Base-by-base conservation (phyloP, 2,797 vertebrate species). In the Thalassophryne amazonica region DNA sequence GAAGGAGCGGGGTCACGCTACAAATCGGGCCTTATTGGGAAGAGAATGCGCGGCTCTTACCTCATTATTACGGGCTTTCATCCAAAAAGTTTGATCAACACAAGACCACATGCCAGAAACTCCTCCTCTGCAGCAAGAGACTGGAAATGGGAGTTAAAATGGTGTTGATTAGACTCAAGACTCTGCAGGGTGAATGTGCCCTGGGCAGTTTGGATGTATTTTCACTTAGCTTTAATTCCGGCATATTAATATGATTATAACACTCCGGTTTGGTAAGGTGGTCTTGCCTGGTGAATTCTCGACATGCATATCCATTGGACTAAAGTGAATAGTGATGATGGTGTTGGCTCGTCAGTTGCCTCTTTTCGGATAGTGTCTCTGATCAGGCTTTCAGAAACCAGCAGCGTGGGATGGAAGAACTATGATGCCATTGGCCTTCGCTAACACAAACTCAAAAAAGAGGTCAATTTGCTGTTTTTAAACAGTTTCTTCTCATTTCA, bases 191-290 rank as follows among this genome's bases (percentile, higher is more conserved):
- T 31, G 27, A 37, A 36, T 45, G 47, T 46, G 46, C 63, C 38
- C 5, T 7, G 45, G 75, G 65, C 48, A 4, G 40, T 41, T 45
- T 25, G 43, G 21, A 48, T 62, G 49, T 65, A 36, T 70, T 80
- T 78, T 55, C 45, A 80, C 78, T 79, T 53, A 64, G 61, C 51
- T 70, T 59, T 72, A 33, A 70, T 78, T 43, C 70, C 22, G 2
- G 17, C 37, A 47, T 71, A 64, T 75, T 73, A 63, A 57, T 77
- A 51, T 48, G 58, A 57, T 67, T 62, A 46, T 45, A 46, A 35
- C 38, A 63, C 63, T 63, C 51, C 36, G n/a, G 43, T 54, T 48
- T 46, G 42, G 39, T 53, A 65, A 79, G 66, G 61, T 73, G 69
- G 18, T 46, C 31, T 61, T 39, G 33, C 59, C 60, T 4, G 7